Percentiles rank a stretch among this genome's conserved stretches.
These are phyloP conservation scores for Penaeus vannamei DNA, from an alignment of 1,140 invertebrate species.

Conservation along the genomic window DNA sequence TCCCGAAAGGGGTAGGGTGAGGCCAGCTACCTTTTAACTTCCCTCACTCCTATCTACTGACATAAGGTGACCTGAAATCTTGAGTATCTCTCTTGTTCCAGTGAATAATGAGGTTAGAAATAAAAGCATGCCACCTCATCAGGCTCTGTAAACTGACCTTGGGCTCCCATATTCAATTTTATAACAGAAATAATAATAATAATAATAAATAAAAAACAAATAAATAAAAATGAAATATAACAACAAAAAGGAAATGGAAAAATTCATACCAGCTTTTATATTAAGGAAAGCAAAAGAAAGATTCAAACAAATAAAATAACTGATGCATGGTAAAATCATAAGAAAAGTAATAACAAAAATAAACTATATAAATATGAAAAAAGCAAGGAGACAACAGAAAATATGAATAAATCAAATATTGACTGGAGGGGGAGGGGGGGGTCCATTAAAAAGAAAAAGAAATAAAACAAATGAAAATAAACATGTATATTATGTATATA, in stretches of 20 bases:
- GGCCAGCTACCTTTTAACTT: too few relatives aligned
- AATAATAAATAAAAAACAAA: too few relatives aligned
- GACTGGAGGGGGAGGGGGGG: too few relatives aligned
- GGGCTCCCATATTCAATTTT: not conserved
- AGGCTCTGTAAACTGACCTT: too few relatives aligned
- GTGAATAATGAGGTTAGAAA: too few relatives aligned
- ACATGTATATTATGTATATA: too few relatives aligned
- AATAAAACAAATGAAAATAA: not conserved
- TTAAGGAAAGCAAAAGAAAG: not conserved
- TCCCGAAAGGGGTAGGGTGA: too few relatives aligned
- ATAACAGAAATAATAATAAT: not conserved
- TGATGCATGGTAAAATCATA: not conserved
- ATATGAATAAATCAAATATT: too few relatives aligned
- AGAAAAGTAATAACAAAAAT: not conserved
- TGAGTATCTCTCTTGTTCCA: too few relatives aligned
- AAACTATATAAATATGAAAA: not conserved
- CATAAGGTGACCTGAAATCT: too few relatives aligned
- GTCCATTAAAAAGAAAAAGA: not conserved
- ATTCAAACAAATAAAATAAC: not conserved
- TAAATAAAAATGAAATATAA: not conserved
- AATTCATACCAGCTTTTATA: not conserved
- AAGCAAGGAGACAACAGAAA: not conserved
- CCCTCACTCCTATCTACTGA: too few relatives aligned
- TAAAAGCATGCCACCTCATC: too few relatives aligned
- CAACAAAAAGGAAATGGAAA: not conserved